Evolutionary conservation across 2,888 invertebrate genomes (phyloP).

Genomic region (Frankliniella intonsa): DNA sequence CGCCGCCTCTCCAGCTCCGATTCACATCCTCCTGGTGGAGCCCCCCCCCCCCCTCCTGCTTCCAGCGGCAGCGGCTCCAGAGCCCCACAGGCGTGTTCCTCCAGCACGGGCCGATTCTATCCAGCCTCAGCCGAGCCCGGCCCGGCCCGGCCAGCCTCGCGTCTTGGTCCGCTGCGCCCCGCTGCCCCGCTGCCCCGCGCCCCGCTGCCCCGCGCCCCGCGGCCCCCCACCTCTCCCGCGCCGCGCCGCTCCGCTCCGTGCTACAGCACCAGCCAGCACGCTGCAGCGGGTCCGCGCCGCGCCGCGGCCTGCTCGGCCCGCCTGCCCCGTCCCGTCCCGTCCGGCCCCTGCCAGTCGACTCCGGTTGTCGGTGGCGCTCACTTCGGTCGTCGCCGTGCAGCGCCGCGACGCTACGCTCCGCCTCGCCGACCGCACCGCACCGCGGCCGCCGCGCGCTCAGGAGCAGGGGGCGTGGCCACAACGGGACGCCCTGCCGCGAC

Average conservation of each 20-base stretch:
- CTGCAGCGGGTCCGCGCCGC: too few relatives aligned
- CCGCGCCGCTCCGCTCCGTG: conserved; percentile 2
- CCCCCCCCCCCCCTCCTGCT: neutral
- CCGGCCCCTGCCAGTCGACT: neutral
- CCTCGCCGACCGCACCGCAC: too few relatives aligned
- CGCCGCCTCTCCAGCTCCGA: too few relatives aligned
- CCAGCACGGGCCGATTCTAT: too few relatives aligned
- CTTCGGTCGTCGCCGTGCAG: neutral
- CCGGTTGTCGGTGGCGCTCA: neutral
- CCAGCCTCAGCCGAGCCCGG: too few relatives aligned
- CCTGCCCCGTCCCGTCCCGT: neutral
- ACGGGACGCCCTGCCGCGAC: neutral
- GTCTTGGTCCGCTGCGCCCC: neutral
- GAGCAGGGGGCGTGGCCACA: too few relatives aligned
- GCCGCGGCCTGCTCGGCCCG: neutral
- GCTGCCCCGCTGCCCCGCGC: neutral
- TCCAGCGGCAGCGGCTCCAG: neutral
- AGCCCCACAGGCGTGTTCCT: neutral
- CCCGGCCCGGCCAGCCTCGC: neutral
- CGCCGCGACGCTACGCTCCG: neutral
- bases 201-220: neutral
- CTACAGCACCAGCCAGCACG: too few relatives aligned
- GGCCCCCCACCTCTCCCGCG: neutral
- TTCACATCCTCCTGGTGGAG: neutral
- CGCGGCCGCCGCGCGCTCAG: too few relatives aligned